A percentile compares a stretch with the other conserved stretches of the same genome.
Evolutionary conservation across 35 echinoderm and acorn worm species (phyloP).

Genomic region (Apostichopus japonicus): DNA sequence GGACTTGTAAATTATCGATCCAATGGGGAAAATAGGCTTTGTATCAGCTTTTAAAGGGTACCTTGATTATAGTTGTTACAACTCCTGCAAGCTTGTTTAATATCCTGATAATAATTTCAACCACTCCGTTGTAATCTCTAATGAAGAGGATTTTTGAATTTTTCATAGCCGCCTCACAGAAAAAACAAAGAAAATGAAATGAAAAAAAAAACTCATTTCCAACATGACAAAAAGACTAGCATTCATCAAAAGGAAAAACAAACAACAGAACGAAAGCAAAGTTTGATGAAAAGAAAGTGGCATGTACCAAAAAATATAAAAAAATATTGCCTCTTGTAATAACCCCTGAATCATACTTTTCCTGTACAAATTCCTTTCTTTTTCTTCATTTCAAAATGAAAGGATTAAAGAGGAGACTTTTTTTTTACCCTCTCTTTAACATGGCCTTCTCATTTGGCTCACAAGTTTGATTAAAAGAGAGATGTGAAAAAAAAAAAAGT

Average conservation of each 20-base stretch:
- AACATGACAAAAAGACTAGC: not conserved
- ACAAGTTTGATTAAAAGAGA: slow-evolving; percentile 10
- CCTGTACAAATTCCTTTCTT: not conserved
- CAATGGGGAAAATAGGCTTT: slow-evolving; percentile 10
- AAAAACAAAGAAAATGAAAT: no score
- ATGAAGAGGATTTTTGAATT: not conserved
- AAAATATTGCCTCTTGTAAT: not conserved
- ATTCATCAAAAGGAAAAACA: not conserved
- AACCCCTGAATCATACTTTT: not conserved
- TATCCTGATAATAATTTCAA: not conserved
- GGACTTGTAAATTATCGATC: slow-evolving; percentile 45
- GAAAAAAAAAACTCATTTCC: not conserved
- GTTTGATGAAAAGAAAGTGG: not conserved
- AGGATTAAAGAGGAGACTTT: not conserved
- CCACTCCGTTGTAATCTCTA: not conserved
- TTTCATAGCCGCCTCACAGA: not conserved
- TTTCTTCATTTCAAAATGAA: not conserved
- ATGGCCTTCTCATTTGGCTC: not conserved
- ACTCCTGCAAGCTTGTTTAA: not conserved
- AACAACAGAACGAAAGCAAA: not conserved
- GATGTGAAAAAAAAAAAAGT: not conserved
- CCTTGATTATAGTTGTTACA: not conserved
- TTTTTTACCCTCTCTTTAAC: not conserved
- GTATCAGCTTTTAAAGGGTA: not conserved
- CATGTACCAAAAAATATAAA: not conserved